These are phyloP conservation scores for Pandemis heparana DNA, from an alignment of 2,888 invertebrate species.

Conservation along the genomic window DNA sequence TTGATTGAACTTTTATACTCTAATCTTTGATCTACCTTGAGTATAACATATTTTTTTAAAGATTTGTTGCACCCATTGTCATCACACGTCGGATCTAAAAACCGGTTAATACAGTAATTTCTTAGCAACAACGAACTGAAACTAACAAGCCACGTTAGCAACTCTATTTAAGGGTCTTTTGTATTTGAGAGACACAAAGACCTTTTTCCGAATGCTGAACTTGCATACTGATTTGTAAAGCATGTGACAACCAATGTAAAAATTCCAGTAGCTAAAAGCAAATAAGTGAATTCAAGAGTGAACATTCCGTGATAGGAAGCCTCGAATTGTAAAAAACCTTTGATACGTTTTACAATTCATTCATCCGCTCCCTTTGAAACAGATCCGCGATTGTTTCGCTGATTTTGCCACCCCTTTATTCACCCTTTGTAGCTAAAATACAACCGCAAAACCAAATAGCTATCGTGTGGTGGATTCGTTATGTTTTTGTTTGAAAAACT, in stretches of 20 bases:
- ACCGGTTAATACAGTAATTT: too few relatives aligned
- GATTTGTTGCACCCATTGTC: too few relatives aligned
- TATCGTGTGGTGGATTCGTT: constrained; percentile 16
- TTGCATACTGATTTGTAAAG: neutral
- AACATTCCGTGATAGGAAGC: constrained; percentile 21
- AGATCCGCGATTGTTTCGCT: constrained; percentile 33
- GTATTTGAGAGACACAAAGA: constrained; percentile 4
- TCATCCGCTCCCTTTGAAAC: constrained; percentile 26
- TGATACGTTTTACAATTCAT: constrained; percentile 30
- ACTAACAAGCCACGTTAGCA: neutral
- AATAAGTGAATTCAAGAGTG: constrained; percentile 23
- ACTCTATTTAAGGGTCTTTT: neutral
- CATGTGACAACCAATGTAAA: neutral
- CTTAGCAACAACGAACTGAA: neutral
- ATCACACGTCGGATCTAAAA: neutral
- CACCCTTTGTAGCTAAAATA: constrained; percentile 30
- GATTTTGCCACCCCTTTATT: constrained; percentile 35
- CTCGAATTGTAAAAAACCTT: constrained; percentile 16
- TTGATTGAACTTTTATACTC: neutral
- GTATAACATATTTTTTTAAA: too few relatives aligned
- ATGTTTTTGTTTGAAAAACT: constrained; percentile 8
- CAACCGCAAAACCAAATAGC: constrained; percentile 27
- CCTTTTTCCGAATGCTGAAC: constrained; percentile 6
- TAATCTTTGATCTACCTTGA: neutral
- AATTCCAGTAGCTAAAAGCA: constrained; percentile 26